These are phyloP conservation scores for Thysanoteuthis rhombus DNA, from an alignment of 2,888 invertebrate species.

Conservation along the genomic window DNA sequence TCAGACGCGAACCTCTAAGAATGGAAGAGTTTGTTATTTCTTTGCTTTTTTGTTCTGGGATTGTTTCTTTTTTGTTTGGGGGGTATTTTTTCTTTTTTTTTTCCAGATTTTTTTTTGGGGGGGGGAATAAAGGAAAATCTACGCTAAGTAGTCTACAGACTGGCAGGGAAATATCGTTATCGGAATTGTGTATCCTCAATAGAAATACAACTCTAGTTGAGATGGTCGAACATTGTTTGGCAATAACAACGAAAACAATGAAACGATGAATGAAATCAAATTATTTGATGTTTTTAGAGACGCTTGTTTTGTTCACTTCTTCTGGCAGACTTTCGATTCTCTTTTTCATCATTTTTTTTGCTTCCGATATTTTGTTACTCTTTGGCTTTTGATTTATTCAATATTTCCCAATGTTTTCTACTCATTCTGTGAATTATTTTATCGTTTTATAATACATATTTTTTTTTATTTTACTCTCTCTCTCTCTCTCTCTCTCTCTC, in stretches of 20 bases:
- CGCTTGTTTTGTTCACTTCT: background rate
- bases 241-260: background rate
- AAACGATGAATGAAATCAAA: background rate
- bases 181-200: background rate
- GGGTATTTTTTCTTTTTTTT: background rate
- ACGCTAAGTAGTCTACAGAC: constrained; percentile 12
- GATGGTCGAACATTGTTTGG: background rate
- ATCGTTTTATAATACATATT: background rate
- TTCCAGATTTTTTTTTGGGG: too few relatives aligned
- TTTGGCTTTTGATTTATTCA: too few relatives aligned
- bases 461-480: background rate
- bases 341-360: background rate
- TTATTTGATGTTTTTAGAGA: background rate
- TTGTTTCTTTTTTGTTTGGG: background rate
- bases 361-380: background rate
- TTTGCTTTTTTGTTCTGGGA: background rate
- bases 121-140: background rate
- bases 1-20: too few relatives aligned
- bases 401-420: background rate
- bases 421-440: background rate
- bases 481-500: too few relatives aligned
- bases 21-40: background rate
- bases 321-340: background rate
- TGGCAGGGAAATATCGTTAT: constrained; percentile 12
- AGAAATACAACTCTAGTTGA: background rate